phyloP scores from a whole-genome alignment of 2,888 invertebrate species.

The Cerceris rybyensis region DNA sequence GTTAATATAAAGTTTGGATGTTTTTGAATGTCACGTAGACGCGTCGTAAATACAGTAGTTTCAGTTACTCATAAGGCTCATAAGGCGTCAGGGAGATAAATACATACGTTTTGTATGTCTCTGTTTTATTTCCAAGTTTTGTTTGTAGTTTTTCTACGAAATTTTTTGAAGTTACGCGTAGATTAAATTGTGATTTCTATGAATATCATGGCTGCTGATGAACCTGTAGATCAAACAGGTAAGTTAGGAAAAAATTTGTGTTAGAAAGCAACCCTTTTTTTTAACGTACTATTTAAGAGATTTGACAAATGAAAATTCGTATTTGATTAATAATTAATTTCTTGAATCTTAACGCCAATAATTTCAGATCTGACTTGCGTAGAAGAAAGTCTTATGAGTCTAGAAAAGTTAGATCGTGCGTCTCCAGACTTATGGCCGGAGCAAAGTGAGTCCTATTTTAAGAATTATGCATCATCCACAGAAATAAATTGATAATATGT shows the following conservation, averaged over 20 bases:
- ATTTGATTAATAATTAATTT: neutral
- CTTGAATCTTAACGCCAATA: neutral
- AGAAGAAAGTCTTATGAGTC: conserved; percentile 91
- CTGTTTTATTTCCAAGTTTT: neutral
- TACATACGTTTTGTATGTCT: neutral
- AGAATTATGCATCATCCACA: conserved; percentile 28
- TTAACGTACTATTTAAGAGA: neutral
- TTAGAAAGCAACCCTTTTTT: neutral
- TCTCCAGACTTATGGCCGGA: conserved; percentile 99
- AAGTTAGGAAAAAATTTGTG: conserved; percentile 63
- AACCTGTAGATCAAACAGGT: conserved; percentile 86
- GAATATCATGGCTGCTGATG: conserved; percentile 86
- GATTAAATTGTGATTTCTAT: conserved; percentile 1
- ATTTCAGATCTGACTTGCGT: conserved; percentile 76
- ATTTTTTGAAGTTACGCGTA: conserved; percentile 3
- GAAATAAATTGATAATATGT: conserved; percentile 43
- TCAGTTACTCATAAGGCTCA: no score
- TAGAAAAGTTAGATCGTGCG: conserved; percentile 95
- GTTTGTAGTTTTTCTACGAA: neutral
- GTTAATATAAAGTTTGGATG: neutral
- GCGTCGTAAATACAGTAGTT: neutral
- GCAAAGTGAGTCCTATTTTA: conserved; percentile 88
- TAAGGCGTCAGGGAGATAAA: no score
- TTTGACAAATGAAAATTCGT: neutral
- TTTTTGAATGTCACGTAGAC: neutral